A percentile compares a stretch with the other conserved stretches of the same genome.
Conservation (phyloP, 2,113 vertebrate genomes). For the Hipposideros armiger region DNA sequence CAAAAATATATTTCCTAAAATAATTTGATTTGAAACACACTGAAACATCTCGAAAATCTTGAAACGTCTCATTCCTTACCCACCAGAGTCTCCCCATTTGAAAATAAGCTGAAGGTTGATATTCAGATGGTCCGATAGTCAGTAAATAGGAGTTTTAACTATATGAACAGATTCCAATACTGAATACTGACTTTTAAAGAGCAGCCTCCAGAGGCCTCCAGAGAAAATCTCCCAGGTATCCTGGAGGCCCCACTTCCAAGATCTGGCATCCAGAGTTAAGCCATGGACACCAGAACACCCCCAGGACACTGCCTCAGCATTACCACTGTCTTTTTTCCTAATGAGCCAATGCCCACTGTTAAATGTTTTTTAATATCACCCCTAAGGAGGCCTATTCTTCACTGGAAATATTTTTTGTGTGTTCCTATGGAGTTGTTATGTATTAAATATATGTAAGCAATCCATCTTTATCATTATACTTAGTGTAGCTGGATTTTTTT, state of each 20-base stretch:
- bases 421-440: not conserved
- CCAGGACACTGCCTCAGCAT: no score
- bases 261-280: not conserved
- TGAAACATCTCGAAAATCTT: not conserved
- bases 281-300: fast-evolving
- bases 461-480: not conserved
- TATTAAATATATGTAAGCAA: not conserved
- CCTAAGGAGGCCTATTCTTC: not conserved
- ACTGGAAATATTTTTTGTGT: not conserved
- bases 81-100: not conserved
- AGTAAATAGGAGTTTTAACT: not conserved
- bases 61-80: not conserved
- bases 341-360: not conserved
- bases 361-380: not conserved
- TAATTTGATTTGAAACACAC: not conserved
- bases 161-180: not conserved
- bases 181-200: not conserved
- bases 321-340: fast-evolving
- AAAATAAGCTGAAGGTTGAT: not conserved
- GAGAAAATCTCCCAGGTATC: not conserved
- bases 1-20: constrained; percentile 61
- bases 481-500: not conserved
- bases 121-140: not conserved
- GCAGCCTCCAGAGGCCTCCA: no score
- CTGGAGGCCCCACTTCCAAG: fast-evolving